Base-by-base conservation (phyloP, 1,140 invertebrate genomes). In the Lepidostoma basale region DNA sequence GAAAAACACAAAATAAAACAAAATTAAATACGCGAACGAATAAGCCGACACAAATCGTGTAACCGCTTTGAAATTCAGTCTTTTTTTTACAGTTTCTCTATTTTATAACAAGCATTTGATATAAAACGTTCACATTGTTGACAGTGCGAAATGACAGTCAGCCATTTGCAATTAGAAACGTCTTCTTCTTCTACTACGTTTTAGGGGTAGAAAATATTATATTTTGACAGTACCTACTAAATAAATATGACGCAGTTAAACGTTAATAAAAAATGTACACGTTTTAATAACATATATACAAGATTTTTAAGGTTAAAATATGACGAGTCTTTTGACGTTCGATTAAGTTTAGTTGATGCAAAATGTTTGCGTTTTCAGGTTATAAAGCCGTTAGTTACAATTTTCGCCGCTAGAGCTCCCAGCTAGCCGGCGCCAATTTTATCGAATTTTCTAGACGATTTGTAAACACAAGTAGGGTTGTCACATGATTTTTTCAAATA, bases 131-230 rank as follows among this genome's bases (percentile, higher is more conserved):
- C 40, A 28, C 36, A 44, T 62, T 62, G 59, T 62, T 62, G 39
- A 62, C 59, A 62, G 59, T 8, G 16, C 10, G 26, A 18, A 18
- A 28, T 62, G 59, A 62, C 59, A 62, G 59, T 18, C 40, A 22
- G 59, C 40, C 39, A 62, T 62, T 45, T 62, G 40, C 59, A 45
- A 62, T 30, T 25, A n/a, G 12, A 3, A 4, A 14, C 59, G 23
- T 62, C 59, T 62, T 45, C 59, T 39, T 62, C 22, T 45, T 62
- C 20, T 62, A 33, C 33, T 28, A 30, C 8, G 5, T 6, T 14
- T 14, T 28, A 30, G 2, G 52, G 14, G 25, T 23, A n/a, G n/a
- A 18, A 18, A 2, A 16, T 14, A 45, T 45, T 45, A 8, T n/a
- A 45, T 1, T 1, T 16, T 9, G 20, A 12, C 42, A 16, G 42